These are phyloP conservation scores for Trinorchestia longiramus DNA, from an alignment of 1,140 invertebrate species.

Conservation along the genomic window DNA sequence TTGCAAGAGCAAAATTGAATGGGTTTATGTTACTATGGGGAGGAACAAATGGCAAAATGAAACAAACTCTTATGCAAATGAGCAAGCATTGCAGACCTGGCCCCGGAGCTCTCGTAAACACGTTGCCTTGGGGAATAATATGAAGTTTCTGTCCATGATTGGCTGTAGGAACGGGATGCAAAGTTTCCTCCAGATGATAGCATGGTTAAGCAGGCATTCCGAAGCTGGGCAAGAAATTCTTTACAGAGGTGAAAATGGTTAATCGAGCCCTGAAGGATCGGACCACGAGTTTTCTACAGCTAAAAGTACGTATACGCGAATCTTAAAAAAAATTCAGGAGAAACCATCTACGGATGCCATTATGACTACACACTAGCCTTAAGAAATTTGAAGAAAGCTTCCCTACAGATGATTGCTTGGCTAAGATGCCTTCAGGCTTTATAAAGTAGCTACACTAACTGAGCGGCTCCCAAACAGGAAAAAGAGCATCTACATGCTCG, in stretches of 20 bases:
- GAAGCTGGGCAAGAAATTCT: not conserved
- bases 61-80: slow-evolving; percentile 55
- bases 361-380: not conserved
- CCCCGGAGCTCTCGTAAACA: slow-evolving; percentile 14
- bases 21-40: slow-evolving; percentile 47
- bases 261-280: not conserved
- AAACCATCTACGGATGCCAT: not conserved
- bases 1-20: slow-evolving; percentile 51
- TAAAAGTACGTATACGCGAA: not conserved
- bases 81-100: slow-evolving; percentile 50
- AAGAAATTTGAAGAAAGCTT: not conserved
- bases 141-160: slow-evolving; percentile 40
- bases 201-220: not conserved
- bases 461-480: too few relatives aligned
- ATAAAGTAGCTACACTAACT: too few relatives aligned
- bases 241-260: not conserved
- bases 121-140: slow-evolving; percentile 34
- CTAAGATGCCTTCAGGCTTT: not conserved
- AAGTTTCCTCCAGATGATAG: not conserved
- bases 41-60: slow-evolving; percentile 51
- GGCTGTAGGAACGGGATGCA: not conserved
- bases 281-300: not conserved
- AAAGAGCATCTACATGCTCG: too few relatives aligned
- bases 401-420: not conserved
- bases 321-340: not conserved